Evolutionary conservation across 2,888 invertebrate genomes (phyloP).

Genomic region (Temnothorax ravouxi): DNA sequence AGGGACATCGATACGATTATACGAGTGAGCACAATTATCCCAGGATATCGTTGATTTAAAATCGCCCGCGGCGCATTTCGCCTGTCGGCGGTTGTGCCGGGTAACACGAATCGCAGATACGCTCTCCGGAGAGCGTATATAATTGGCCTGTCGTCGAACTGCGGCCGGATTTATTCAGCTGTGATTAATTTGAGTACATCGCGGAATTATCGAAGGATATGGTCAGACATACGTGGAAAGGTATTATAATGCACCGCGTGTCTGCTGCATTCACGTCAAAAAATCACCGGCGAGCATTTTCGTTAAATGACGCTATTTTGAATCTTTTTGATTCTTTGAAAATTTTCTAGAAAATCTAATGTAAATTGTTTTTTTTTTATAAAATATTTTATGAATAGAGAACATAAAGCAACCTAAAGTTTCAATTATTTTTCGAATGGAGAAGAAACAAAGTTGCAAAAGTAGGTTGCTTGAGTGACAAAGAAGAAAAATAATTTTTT

Average conservation of each 20-base stretch:
- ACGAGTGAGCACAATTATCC: conserved; percentile 44
- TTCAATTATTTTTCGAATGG: too few species aligned
- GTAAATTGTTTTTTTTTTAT: not conserved
- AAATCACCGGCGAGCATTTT: not conserved
- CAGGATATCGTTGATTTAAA: conserved; percentile 49
- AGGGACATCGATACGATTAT: conserved; percentile 21
- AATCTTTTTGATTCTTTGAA: not conserved
- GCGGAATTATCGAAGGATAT: not conserved
- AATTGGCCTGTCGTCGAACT: conserved; percentile 55
- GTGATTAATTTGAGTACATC: not conserved
- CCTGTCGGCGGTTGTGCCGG: conserved; percentile 24
- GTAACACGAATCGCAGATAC: conserved; percentile 49
- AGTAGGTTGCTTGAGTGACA: too few species aligned
- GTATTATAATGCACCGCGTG: not conserved
- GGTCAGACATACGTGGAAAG: not conserved
- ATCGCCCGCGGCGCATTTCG: conserved; percentile 31
- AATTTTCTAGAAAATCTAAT: not conserved
- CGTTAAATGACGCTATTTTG: not conserved
- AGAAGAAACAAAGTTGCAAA: too few species aligned
- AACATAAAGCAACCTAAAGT: too few species aligned
- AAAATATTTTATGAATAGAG: too few species aligned
- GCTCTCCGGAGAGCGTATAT: conserved; percentile 30
- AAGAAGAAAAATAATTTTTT: too few species aligned
- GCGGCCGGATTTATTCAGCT: conserved; percentile 49
- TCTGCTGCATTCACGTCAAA: not conserved